phyloP scores from a whole-genome alignment of 2,888 invertebrate species.

The Polyploca ridens region DNA sequence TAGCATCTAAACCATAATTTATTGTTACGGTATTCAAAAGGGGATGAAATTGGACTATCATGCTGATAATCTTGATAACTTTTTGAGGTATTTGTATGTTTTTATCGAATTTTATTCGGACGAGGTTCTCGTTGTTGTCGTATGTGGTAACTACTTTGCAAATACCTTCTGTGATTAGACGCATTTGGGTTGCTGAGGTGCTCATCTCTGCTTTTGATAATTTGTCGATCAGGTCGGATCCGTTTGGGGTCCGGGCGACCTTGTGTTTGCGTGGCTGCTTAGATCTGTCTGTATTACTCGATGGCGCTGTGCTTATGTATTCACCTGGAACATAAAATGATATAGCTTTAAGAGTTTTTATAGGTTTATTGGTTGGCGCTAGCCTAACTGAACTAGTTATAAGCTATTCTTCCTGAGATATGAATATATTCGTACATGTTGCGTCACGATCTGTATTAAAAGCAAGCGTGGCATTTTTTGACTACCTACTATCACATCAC shows the following conservation, averaged over 20 bases:
- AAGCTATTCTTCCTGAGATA: too few relatives aligned
- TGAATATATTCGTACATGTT: too few relatives aligned
- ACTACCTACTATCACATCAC: too few relatives aligned
- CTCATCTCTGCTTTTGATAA: background rate
- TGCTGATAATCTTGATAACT: slow-evolving; percentile 49
- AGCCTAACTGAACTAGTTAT: too few relatives aligned
- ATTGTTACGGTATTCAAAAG: slow-evolving; percentile 46
- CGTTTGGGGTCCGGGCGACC: slow-evolving; percentile 17
- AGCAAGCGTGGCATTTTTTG: too few relatives aligned
- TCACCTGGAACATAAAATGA: slow-evolving; percentile 38
- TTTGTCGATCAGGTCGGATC: slow-evolving; percentile 21
- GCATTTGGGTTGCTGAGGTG: background rate
- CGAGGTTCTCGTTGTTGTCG: slow-evolving; percentile 43
- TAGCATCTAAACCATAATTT: slow-evolving; percentile 43
- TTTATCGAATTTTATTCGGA: slow-evolving; percentile 50
- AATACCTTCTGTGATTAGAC: slow-evolving; percentile 2
- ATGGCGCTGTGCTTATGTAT: slow-evolving; percentile 29
- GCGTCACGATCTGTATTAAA: too few relatives aligned
- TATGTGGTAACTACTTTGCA: slow-evolving; percentile 43
- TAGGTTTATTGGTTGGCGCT: too few relatives aligned
- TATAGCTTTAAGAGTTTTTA: background rate
- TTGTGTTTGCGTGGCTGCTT: slow-evolving; percentile 36
- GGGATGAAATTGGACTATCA: slow-evolving; percentile 49
- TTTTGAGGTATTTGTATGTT: slow-evolving; percentile 46
- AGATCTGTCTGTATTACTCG: slow-evolving; percentile 26